Evolutionary conservation across 1,140 invertebrate genomes (phyloP).

Genomic region (Drosophila funebris): DNA sequence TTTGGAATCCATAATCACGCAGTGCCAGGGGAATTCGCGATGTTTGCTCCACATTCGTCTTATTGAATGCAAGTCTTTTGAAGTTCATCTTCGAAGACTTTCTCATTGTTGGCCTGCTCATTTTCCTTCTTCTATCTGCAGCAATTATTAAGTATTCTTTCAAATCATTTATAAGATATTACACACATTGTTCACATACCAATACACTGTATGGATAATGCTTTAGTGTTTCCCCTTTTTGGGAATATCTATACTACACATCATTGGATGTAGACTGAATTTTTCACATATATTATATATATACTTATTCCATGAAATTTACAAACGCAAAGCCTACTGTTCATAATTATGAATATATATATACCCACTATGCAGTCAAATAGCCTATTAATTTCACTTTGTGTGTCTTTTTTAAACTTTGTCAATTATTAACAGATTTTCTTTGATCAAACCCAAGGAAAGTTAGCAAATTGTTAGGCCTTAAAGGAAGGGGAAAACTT

Average conservation of each 20-base stretch:
- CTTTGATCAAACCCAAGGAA: conserved; percentile 13
- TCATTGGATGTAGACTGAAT: neutral
- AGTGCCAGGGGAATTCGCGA: neutral
- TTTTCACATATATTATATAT: neutral
- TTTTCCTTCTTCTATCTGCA: neutral
- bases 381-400: too few relatives aligned
- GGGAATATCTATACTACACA: neutral
- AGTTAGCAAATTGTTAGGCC: neutral
- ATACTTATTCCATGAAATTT: neutral
- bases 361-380: too few relatives aligned
- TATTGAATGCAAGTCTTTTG: neutral
- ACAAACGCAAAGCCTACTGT: neutral
- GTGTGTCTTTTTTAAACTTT: neutral
- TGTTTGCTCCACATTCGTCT: neutral
- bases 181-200: neutral
- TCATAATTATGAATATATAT: too few relatives aligned
- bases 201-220: neutral
- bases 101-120: neutral
- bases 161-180: neutral
- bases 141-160: neutral
- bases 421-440: neutral
- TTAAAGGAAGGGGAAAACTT: neutral
- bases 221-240: neutral
- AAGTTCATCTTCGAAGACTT: neutral
- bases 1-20: conserved; percentile 44